phyloP scores from a whole-genome alignment of 2,113 vertebrate species.

The Paraplagusia blochii region DNA sequence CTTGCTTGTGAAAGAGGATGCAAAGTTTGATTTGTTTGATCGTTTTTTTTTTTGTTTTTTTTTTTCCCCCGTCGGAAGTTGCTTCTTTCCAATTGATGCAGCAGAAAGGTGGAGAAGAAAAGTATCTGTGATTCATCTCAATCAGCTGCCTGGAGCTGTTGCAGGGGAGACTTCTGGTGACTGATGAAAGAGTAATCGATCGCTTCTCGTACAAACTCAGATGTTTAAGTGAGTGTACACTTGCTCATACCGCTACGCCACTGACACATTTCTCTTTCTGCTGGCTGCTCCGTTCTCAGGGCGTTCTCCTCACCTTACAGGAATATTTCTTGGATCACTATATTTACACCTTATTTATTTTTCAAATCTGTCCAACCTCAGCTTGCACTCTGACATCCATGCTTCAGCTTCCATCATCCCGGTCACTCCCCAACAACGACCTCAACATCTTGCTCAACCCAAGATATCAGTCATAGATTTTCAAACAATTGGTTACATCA shows the following conservation, averaged over 20 bases:
- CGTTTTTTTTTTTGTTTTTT: background rate
- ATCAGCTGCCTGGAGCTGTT: constrained; percentile 32
- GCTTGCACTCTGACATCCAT: no score
- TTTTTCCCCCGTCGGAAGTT: constrained; percentile 31
- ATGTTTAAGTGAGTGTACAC: constrained; percentile 11
- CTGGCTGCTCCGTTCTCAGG: no score
- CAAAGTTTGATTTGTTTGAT: constrained; percentile 37
- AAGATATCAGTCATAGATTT: constrained; percentile 23
- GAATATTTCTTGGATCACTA: no score
- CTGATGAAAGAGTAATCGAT: constrained; percentile 42
- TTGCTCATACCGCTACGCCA: constrained; percentile 5
- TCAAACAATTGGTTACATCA: constrained; percentile 24
- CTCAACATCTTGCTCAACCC: no score
- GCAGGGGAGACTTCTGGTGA: constrained; percentile 15
- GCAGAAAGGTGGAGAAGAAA: background rate
- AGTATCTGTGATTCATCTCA: constrained; percentile 27
- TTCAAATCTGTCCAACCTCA: no score
- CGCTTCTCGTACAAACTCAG: constrained; percentile 13
- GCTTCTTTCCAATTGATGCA: constrained; percentile 21
- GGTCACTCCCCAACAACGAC: no score
- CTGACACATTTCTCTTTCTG: constrained; percentile 10
- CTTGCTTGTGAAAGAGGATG: constrained; percentile 41
- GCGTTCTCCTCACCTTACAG: no score
- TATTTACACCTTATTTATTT: no score
- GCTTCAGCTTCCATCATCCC: no score